Base-by-base conservation (phyloP, 92 coral and sea anemone genomes). In the Zoanthus sociatus region DNA sequence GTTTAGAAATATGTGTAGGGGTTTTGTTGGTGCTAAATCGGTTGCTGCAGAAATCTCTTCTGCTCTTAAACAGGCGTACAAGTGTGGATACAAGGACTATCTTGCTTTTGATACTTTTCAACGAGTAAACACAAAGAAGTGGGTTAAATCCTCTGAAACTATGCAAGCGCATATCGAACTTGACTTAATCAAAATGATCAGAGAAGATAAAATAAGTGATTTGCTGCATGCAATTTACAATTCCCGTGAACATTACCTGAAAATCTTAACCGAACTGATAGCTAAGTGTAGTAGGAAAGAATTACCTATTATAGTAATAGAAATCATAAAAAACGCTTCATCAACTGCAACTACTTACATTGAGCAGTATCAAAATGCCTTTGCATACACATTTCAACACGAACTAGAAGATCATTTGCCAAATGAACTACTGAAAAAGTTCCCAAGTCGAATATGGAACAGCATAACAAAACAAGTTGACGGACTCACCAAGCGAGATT, bases 151-250 rank as follows among this genome's bases (percentile, higher is more conserved):
- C 7, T 31, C 78, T 6, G 56, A 18, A 5, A n/a, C 53, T 45
- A 75, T 75, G 78, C 78, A 44, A 21, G 61, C 78, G 20, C 78
- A 75, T 11, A 75, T 75, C 37, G 78, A 75, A 16, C 61, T 75
- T 47, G 78, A 75, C 17, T 48, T 75, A 47, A 75, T 75, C 60
- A n/a, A 51, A 75, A 75, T 16, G 78, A 75, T 75, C 78, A 73
- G 31, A 73, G 9, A 44, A 18, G 32, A 20, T 7, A n/a, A 7
- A 61, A 12, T 33, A n/a, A 17, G 31, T 6, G 78, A 75, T 46
- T 15, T 75, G 60, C 60, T 75, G 60, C 37, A 18, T 45, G 47
- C 78, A 18, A 47, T 75, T 50, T 18, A 75, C 17, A 18, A 75
- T 50, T 75, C 78, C 9, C 60, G 33, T 15, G 5, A 46, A 0